These are phyloP conservation scores for Erebia palarica DNA, from an alignment of 2,888 invertebrate species.

Conservation along the genomic window DNA sequence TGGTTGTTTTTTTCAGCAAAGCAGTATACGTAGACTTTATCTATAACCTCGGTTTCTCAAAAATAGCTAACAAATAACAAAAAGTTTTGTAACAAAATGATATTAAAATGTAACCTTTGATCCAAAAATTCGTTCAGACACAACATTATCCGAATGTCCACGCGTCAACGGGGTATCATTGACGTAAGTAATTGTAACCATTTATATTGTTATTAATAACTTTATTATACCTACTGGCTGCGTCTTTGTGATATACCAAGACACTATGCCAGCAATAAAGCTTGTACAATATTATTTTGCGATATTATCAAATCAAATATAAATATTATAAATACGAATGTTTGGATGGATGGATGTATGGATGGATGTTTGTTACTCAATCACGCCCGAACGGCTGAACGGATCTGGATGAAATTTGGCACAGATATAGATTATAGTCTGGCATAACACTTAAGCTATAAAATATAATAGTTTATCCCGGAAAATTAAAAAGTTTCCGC, in stretches of 20 bases:
- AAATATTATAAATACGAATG: no score
- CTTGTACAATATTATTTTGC: no score
- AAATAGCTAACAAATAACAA: neutral
- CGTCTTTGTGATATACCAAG: neutral
- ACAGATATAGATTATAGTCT: no score
- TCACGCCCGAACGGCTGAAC: no score
- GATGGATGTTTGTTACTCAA: no score
- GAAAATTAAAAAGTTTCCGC: no score
- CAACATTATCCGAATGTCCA: neutral
- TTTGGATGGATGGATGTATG: no score
- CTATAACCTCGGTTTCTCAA: neutral
- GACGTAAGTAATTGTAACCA: neutral
- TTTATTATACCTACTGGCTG: neutral
- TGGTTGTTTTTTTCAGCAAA: neutral
- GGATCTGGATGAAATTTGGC: no score
- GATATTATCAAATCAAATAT: no score
- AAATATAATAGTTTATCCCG: no score
- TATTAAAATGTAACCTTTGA: neutral
- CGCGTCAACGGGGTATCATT: neutral
- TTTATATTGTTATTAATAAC: neutral
- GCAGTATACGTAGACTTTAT: neutral
- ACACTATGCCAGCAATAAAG: no score
- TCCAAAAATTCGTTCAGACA: neutral
- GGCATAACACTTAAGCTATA: no score
- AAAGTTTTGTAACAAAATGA: neutral